These are phyloP conservation scores for Pristis pectinata DNA, from an alignment of 2,797 vertebrate genomes.

Conservation along the genomic window DNA sequence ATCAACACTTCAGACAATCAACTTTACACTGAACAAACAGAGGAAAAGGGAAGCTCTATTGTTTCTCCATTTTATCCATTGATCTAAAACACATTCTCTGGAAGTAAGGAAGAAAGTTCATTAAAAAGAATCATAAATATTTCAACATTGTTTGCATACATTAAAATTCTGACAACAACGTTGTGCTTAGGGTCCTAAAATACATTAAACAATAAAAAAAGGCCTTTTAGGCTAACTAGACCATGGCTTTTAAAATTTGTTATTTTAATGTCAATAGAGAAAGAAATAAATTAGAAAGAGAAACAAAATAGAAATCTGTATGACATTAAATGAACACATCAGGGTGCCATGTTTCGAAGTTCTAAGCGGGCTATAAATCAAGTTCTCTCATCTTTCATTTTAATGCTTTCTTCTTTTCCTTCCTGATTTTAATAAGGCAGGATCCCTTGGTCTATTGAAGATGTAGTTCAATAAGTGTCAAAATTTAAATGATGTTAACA, in stretches of 20 bases:
- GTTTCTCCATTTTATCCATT: neutral
- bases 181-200: neutral
- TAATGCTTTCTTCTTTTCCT: neutral
- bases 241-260: neutral
- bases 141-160: neutral
- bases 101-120: neutral
- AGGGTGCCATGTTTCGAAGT: neutral
- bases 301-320: neutral
- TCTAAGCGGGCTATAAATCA: neutral
- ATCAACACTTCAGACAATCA: neutral
- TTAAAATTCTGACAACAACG: neutral
- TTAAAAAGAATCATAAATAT: neutral
- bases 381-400: slow-evolving; percentile 13
- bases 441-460: slow-evolving; percentile 8
- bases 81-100: neutral
- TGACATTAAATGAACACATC: neutral
- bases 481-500: slow-evolving; percentile 18
- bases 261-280: neutral
- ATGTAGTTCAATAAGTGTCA: slow-evolving; percentile 6
- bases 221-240: neutral
- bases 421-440: neutral
- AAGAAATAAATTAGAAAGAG: neutral
- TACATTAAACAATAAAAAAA: neutral
- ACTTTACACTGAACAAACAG: neutral
- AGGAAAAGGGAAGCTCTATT: neutral